A percentile compares a stretch with the other conserved stretches of the same genome.
phyloP scores from a whole-genome alignment of 2,888 invertebrate genomes.

The Embidobia sp. region DNA sequence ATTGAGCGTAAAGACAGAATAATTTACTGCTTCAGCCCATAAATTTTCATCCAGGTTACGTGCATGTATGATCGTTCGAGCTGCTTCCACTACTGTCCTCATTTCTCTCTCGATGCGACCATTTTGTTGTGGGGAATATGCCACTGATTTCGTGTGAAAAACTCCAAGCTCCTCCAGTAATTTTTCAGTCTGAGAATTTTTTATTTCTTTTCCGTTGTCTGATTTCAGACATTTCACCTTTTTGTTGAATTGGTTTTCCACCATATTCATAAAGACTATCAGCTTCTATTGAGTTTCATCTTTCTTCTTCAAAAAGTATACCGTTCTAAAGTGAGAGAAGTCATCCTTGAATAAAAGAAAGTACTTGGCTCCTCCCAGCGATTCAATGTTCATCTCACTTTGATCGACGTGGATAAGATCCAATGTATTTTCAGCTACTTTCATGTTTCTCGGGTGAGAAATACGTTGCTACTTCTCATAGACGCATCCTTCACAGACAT shows the following conservation, averaged over 20 bases:
- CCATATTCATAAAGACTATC: neutral
- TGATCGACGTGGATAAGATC: conserved; percentile 16
- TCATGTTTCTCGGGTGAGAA: conserved; percentile 2
- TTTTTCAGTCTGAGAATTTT: neutral
- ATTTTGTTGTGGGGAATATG: conserved; percentile 21
- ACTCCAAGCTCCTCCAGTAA: conserved; percentile 14
- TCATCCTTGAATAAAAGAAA: conserved; percentile 17
- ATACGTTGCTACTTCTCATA: conserved; percentile 13
- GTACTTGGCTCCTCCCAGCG: conserved; percentile 17
- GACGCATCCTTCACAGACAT: conserved; percentile 1
- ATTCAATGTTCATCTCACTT: conserved; percentile 3
- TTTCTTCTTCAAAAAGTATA: conserved; percentile 9
- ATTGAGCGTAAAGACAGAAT: conserved; percentile 11
- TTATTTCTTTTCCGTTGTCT: conserved; percentile 14
- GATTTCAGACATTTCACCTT: conserved; percentile 6
- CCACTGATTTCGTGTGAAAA: conserved; percentile 6
- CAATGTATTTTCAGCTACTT: neutral
- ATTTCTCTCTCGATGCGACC: conserved; percentile 27
- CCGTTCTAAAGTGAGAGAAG: conserved; percentile 5
- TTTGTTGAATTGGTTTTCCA: conserved; percentile 11
- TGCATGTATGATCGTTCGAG: conserved; percentile 7
- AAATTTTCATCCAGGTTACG: neutral
- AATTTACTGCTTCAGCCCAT: conserved; percentile 18
- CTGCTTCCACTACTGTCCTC: conserved; percentile 22
- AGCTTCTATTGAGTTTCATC: neutral